A percentile compares a stretch with the other conserved stretches of the same genome.
These are phyloP conservation scores for Acrocephalus kingi DNA, from an alignment of 2,113 vertebrate species.

Conservation along the genomic window DNA sequence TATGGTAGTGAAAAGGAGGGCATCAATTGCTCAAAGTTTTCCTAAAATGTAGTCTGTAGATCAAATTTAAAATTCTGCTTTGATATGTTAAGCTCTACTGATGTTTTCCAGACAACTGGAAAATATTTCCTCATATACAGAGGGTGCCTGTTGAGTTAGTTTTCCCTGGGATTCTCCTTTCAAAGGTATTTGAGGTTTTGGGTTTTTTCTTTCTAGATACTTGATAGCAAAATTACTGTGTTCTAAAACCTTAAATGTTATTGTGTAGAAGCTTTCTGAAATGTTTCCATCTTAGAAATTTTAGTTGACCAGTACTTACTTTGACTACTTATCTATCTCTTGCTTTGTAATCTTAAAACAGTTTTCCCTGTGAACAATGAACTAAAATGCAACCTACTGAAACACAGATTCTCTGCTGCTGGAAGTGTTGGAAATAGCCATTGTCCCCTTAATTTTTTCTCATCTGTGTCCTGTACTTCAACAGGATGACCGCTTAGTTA, in stretches of 20 bases:
- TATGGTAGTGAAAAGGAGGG: not conserved
- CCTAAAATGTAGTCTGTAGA: not conserved
- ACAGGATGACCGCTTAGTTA: not conserved
- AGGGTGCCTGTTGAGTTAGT: not conserved
- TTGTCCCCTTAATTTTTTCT: not conserved
- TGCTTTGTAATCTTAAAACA: not conserved
- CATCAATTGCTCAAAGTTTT: not conserved
- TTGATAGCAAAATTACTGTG: not conserved
- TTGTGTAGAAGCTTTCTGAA: not conserved
- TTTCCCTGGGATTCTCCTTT: not conserved
- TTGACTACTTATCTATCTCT: not conserved
- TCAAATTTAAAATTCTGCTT: not conserved
- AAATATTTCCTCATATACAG: not conserved
- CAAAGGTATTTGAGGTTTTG: not conserved
- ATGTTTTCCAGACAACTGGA: not conserved
- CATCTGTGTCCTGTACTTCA: not conserved
- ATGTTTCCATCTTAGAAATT: not conserved
- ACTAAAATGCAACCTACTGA: not conserved
- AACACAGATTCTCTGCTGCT: not conserved
- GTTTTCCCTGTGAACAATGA: not conserved
- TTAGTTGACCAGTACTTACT: not conserved
- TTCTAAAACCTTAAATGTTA: not conserved
- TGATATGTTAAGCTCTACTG: not conserved
- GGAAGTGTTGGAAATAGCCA: not conserved
- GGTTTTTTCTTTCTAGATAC: not conserved